phyloP scores from a whole-genome alignment of 2,113 vertebrate species.

The Neofelis nebulosa region DNA sequence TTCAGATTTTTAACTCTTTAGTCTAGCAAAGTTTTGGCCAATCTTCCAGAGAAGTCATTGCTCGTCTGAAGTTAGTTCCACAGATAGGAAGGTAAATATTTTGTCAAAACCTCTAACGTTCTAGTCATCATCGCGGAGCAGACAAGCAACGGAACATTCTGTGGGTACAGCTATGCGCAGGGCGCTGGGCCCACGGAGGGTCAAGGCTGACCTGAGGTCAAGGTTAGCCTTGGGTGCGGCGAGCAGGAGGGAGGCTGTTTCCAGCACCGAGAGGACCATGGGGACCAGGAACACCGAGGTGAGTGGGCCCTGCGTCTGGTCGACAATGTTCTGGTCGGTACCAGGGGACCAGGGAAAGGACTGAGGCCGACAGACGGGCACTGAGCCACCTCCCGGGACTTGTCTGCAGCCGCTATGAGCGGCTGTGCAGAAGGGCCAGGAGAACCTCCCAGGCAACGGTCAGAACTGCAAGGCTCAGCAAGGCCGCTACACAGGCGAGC shows the following conservation, averaged over 20 bases:
- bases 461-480: neutral
- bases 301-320: fast-evolving
- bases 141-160: neutral
- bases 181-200: neutral
- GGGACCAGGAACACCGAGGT: neutral
- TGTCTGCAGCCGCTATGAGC: neutral
- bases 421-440: neutral
- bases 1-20: neutral
- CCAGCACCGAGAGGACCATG: neutral
- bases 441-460: neutral
- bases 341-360: neutral
- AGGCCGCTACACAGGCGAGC: neutral
- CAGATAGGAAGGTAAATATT: neutral
- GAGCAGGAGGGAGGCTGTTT: neutral
- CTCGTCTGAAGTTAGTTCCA: neutral
- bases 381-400: neutral
- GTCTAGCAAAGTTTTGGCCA: too few relatives aligned
- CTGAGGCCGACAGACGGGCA: neutral
- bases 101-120: neutral
- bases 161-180: too few relatives aligned
- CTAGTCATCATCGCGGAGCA: too few relatives aligned
- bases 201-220: neutral
- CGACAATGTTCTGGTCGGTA: neutral
- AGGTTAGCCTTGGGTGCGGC: neutral
- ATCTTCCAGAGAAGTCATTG: neutral